These are phyloP conservation scores for Phengaris alcon DNA, from an alignment of 2,888 invertebrate genomes.

Conservation along the genomic window DNA sequence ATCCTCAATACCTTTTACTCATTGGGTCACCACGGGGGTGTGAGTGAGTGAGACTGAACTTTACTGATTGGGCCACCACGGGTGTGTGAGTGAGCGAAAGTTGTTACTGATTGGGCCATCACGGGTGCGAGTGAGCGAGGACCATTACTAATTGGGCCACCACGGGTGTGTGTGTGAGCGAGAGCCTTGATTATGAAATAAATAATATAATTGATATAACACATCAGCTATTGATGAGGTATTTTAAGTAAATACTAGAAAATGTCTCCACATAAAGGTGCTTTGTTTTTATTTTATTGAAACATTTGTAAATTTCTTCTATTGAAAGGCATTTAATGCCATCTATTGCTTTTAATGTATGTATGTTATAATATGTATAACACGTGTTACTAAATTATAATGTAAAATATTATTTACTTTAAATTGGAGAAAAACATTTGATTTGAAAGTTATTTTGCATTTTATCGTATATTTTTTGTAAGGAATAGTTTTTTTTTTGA, in stretches of 20 bases:
- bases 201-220: no score
- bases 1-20: no score
- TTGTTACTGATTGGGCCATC: no score
- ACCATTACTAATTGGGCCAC: no score
- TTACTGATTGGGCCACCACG: no score
- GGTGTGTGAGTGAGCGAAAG: no score
- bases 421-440: not conserved
- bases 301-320: not conserved
- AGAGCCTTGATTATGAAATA: no score
- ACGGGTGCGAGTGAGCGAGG: no score
- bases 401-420: not conserved
- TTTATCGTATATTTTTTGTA: not conserved
- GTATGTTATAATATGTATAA: not conserved
- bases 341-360: not conserved
- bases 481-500: not conserved
- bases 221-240: not conserved
- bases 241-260: not conserved
- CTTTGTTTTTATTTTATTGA: constrained; percentile 11
- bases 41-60: no score
- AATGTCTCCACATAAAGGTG: not conserved
- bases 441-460: not conserved
- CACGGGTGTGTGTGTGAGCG: no score
- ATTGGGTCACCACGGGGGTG: no score
- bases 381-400: not conserved
- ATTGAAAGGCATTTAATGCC: constrained; percentile 24